Evolutionary conservation across 2,888 invertebrate genomes (phyloP).

Genomic region (Chloroclystis v-ata): DNA sequence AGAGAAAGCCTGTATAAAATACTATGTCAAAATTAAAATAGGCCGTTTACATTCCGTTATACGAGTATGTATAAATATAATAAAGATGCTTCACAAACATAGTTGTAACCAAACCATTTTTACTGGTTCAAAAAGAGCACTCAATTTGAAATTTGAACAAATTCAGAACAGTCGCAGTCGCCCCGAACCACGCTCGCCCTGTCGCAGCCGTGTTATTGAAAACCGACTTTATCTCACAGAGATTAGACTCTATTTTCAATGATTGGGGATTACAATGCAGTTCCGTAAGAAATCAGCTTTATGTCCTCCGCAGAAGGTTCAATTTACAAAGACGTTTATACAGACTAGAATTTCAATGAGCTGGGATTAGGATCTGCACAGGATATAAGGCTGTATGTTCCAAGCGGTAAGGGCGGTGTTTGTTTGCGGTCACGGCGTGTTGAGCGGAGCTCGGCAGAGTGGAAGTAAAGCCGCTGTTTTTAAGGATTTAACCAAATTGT

Average conservation of each 20-base stretch:
- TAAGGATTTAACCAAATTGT: conserved; percentile 5
- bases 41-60: too few species aligned
- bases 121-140: too few species aligned
- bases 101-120: too few species aligned
- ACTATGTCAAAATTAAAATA: too few species aligned
- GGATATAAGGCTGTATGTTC: conserved; percentile 1
- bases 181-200: conserved; percentile 11
- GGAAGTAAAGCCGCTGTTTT: conserved; percentile 12
- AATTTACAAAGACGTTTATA: background rate
- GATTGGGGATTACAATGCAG: conserved; percentile 2
- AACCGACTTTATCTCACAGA: conserved; percentile 4
- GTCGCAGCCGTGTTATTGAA: conserved; percentile 5
- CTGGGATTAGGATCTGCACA: conserved; percentile 1
- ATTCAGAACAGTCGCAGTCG: conserved; percentile 4
- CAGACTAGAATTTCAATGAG: conserved; percentile 4
- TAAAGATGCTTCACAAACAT: too few species aligned
- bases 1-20: too few species aligned
- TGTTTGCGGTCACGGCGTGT: conserved; percentile 2
- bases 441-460: conserved; percentile 8
- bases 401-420: conserved; percentile 2
- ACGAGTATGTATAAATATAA: too few species aligned
- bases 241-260: conserved; percentile 12
- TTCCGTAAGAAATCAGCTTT: conserved; percentile 15
- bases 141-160: too few species aligned
- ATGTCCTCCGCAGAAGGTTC: conserved; percentile 9